A percentile compares a stretch with the other conserved stretches of the same genome.
Conservation (phyloP, 2,113 vertebrate genomes). For the Smithornis capensis region DNA sequence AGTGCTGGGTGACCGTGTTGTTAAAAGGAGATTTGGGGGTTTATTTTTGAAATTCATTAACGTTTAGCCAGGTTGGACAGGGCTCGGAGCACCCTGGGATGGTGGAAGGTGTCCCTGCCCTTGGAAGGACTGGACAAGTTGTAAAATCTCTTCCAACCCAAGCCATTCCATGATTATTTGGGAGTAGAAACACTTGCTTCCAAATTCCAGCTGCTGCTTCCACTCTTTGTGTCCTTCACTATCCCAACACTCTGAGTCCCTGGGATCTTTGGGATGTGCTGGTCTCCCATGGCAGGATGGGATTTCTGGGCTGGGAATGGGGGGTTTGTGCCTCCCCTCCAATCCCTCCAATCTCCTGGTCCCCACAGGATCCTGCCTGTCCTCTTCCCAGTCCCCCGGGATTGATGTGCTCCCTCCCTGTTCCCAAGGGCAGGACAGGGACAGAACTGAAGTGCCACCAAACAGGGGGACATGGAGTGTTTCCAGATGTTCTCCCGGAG, state of each 20-base stretch:
- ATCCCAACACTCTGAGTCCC: neutral
- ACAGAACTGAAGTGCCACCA: neutral
- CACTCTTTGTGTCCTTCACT: neutral
- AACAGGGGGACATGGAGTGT: neutral
- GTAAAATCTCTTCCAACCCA: neutral
- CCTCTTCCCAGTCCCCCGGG: neutral
- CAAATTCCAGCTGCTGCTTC: neutral
- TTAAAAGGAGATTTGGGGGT: fast-evolving
- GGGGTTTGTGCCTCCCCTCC: neutral
- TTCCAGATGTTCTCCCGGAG: neutral
- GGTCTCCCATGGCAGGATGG: fast-evolving
- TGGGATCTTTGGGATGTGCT: fast-evolving
- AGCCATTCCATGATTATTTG: neutral
- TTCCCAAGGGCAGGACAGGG: neutral
- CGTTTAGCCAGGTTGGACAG: neutral
- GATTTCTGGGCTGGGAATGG: neutral
- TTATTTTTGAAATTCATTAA: neutral
- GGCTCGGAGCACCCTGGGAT: neutral
- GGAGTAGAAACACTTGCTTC: neutral
- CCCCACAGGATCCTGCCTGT: too few species aligned
- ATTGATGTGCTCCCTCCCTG: neutral
- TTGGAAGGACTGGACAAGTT: neutral
- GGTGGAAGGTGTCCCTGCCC: neutral
- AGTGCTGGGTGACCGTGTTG: fast-evolving
- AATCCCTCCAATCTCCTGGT: neutral